Percentiles rank a stretch among this genome's conserved stretches.
These are phyloP conservation scores for Caenorhabditis sp. DNA, from an alignment of 2,888 invertebrate species.

Conservation along the genomic window DNA sequence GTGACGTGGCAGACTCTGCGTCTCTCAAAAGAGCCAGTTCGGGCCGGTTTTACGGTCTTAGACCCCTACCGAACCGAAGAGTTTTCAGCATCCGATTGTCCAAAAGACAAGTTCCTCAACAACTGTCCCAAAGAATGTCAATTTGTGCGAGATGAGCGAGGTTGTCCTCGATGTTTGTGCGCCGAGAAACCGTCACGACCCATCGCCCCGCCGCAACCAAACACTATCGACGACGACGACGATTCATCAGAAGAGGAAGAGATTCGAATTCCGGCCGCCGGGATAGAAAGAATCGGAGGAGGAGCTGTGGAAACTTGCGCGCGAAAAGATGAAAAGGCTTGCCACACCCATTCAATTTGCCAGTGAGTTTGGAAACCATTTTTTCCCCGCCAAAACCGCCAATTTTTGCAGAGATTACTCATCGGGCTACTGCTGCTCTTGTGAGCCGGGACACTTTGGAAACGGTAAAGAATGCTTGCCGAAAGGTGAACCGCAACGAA, in stretches of 20 bases:
- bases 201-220: conserved; percentile 14
- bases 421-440: conserved; percentile 88
- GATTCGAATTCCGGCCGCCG: background rate
- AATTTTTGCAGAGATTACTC: conserved; percentile 82
- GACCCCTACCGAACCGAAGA: too few relatives aligned
- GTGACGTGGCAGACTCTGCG: too few relatives aligned
- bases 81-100: conserved; percentile 57
- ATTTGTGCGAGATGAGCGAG: conserved; percentile 57
- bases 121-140: conserved; percentile 63
- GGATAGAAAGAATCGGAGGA: background rate
- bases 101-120: conserved; percentile 61
- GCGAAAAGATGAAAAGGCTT: conserved; percentile 32
- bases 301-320: conserved; percentile 9
- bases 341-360: conserved; percentile 32
- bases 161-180: conserved; percentile 66
- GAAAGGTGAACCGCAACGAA: conserved; percentile 82
- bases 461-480: conserved; percentile 90
- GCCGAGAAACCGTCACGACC: conserved; percentile 28
- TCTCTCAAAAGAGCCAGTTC: too few relatives aligned
- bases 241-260: conserved; percentile 11
- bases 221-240: conserved; percentile 24
- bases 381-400: too few relatives aligned
- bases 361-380: conserved; percentile 5
- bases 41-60: too few relatives aligned
- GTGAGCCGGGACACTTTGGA: conserved; percentile 83